Evolutionary conservation across 2,888 invertebrate species (phyloP).

Genomic region (Diarsia rubi): DNA sequence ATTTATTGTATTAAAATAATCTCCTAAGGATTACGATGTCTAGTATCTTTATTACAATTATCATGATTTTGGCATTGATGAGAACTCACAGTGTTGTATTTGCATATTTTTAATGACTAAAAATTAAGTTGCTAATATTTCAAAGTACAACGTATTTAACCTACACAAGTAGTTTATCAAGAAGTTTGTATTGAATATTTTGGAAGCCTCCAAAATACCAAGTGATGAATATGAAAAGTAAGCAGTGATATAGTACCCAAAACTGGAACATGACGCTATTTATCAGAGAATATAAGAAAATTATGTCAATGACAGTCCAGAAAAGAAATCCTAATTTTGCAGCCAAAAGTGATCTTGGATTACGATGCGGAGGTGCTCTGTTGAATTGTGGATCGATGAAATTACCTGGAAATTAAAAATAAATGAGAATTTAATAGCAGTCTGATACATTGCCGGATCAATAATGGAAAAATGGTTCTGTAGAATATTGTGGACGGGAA

Average conservation of each 20-base stretch:
- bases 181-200: slow-evolving; percentile 89
- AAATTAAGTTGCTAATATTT: slow-evolving; percentile 30
- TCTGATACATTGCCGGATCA: neutral
- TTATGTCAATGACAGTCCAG: slow-evolving; percentile 91
- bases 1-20: slow-evolving; percentile 43
- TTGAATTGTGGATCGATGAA: slow-evolving; percentile 80
- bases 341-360: slow-evolving; percentile 74
- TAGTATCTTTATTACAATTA: slow-evolving; percentile 54
- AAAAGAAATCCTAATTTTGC: slow-evolving; percentile 91
- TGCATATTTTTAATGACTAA: slow-evolving; percentile 45
- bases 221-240: slow-evolving; percentile 90
- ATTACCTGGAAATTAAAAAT: slow-evolving; percentile 76
- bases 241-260: slow-evolving; percentile 90
- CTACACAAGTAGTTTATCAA: slow-evolving; percentile 68
- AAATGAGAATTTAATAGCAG: neutral
- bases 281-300: slow-evolving; percentile 86
- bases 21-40: slow-evolving; percentile 29
- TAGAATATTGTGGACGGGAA: neutral
- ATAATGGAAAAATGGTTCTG: neutral
- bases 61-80: slow-evolving; percentile 72
- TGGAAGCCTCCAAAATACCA: slow-evolving; percentile 91
- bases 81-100: slow-evolving; percentile 77
- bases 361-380: slow-evolving; percentile 73
- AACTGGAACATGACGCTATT: slow-evolving; percentile 86
- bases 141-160: slow-evolving; percentile 7